Evolutionary conservation across 2,113 vertebrate genomes (phyloP).

Genomic region (Otocyon megalotis): DNA sequence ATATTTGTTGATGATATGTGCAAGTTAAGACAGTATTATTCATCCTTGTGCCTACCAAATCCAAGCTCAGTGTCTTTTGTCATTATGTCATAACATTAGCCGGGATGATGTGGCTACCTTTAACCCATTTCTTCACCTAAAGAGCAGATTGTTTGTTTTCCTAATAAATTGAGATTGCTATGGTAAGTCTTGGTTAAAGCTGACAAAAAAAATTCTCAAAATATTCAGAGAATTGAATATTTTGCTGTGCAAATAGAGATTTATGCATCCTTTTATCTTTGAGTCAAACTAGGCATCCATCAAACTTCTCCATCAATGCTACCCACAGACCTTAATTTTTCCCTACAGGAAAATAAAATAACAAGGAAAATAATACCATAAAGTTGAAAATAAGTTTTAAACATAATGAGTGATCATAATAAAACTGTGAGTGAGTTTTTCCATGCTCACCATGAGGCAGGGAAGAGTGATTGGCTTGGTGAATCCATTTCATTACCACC

Average conservation of each 20-base stretch:
- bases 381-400: constrained; percentile 69
- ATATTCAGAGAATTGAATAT: constrained; percentile 5
- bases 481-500: constrained; percentile 42
- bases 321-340: not conserved
- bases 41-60: not conserved
- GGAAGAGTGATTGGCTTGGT: constrained; percentile 26
- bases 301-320: constrained; percentile 46
- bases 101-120: not conserved
- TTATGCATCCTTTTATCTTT: constrained; percentile 55
- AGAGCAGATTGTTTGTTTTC: not conserved
- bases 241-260: not conserved
- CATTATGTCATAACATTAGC: not conserved
- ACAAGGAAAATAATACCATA: constrained; percentile 52
- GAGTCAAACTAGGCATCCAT: constrained; percentile 7
- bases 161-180: constrained; percentile 30
- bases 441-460: constrained; percentile 71
- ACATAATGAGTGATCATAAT: constrained; percentile 51
- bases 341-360: not conserved
- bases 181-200: not conserved
- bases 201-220: not conserved
- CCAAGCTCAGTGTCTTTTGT: not conserved
- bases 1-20: not conserved
- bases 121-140: not conserved
- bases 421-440: constrained; percentile 59
- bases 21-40: not conserved